Base-by-base conservation (phyloP, 2,113 vertebrate species). In the Proteles cristata region DNA sequence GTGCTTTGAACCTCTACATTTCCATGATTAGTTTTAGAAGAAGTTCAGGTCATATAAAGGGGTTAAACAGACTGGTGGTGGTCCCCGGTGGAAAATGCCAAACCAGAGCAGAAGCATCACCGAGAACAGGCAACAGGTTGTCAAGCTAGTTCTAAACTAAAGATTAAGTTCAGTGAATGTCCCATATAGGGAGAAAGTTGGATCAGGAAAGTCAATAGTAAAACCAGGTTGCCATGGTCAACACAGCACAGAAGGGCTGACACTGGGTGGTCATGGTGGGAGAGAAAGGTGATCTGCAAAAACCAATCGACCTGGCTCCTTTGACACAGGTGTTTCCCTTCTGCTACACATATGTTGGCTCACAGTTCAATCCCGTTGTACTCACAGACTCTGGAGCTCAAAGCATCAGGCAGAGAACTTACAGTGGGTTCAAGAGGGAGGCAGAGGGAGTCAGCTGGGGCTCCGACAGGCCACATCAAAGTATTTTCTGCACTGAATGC, bases 391-490 rank as follows among this genome's bases (percentile, higher is more conserved):
- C 79, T 58, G 83, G 55, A 58, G 48, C 76, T 97, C 83, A 84
- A 95, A 96, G 63, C 96, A n/a, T 15, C 53, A 17, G 53, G 68
- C 55, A 85, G 90, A 92, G 83, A 86, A 35, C 55, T 94, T 48
- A 33, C n/a, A 35, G 79, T 71, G 65, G 17, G 58, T 15, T 90
- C 81, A 16, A 45, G n/a, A 25, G 21, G 26, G 43, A 48, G 9
- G 28, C 26, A 28, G 53, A 86, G 65, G 63, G n/a, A 66, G 92
- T 83, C 66, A 69, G 35, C 73, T 23, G 33, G 19, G 90, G 35
- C 76, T 94, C 45, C 43, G 71, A 88, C 68, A 94, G 81, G 28
- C 53, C 80, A 66, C 55, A 81, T 84, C 71, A 90, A 93, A 86
- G 80, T 50, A n/a, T 90, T 71, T 92, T 84, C 73, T 87, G 87